Conservation (phyloP, 2,888 invertebrate genomes). For the Platycnemis pennipes region DNA sequence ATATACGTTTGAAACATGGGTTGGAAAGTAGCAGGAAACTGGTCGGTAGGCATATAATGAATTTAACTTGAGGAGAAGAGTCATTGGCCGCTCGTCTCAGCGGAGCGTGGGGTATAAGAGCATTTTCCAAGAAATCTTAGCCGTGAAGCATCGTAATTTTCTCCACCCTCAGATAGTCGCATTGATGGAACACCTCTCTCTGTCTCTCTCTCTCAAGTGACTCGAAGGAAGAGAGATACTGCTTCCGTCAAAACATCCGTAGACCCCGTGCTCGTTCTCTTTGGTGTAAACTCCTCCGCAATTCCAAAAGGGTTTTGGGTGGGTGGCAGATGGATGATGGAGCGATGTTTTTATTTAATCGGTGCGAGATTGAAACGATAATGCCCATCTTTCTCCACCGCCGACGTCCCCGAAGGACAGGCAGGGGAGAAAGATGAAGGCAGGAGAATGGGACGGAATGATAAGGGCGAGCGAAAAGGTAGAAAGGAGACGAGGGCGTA, state of each 20-base stretch:
- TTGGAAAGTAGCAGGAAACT: not conserved
- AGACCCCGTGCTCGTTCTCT: not conserved
- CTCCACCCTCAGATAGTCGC: not conserved
- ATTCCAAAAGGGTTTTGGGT: not conserved
- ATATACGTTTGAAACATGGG: not conserved
- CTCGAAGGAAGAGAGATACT: not conserved
- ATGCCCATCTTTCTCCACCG: not conserved
- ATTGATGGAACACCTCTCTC: not conserved
- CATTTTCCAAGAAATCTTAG: not conserved
- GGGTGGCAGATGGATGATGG: not conserved
- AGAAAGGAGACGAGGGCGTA: not conserved
- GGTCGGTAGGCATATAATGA: not conserved
- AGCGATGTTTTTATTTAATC: not conserved
- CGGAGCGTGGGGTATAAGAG: not conserved
- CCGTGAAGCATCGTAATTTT: not conserved
- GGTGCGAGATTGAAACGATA: not conserved
- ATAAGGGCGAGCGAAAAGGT: not conserved
- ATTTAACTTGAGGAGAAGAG: not conserved
- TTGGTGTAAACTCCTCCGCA: not conserved
- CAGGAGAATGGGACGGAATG: not conserved
- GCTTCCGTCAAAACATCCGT: not conserved
- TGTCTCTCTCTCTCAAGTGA: too few species aligned
- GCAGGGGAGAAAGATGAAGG: not conserved
- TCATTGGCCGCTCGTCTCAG: not conserved
- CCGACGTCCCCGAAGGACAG: not conserved